A percentile compares a stretch with the other conserved stretches of the same genome.
Conservation (phyloP, 2,113 vertebrate species). For the Phaethornis superciliosus region DNA sequence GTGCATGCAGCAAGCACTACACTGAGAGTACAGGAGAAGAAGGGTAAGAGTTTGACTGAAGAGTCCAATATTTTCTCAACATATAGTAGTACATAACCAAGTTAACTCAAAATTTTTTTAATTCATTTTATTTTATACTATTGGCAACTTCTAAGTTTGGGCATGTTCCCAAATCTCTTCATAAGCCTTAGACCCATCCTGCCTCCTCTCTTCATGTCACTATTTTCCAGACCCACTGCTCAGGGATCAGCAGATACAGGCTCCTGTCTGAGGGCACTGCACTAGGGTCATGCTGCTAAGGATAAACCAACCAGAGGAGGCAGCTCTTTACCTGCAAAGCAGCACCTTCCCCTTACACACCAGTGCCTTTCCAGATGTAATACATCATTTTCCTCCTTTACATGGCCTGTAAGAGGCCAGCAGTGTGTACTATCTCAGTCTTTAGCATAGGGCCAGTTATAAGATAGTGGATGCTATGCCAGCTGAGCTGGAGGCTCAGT, state of each 20-base stretch:
- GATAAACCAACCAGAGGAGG: background rate
- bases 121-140: background rate
- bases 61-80: background rate
- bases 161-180: background rate
- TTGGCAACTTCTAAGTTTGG: background rate
- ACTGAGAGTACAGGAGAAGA: background rate
- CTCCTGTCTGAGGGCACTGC: background rate
- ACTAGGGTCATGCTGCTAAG: background rate
- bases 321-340: background rate
- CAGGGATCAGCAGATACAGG: rapidly evolving
- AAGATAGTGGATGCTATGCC: rapidly evolving
- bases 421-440: background rate
- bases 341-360: background rate
- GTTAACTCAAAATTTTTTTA: background rate
- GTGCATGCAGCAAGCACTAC: background rate
- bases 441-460: background rate
- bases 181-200: rapidly evolving
- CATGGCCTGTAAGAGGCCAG: background rate
- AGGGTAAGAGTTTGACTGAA: background rate
- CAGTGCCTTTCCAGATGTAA: background rate
- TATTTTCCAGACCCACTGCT: background rate
- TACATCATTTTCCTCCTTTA: rapidly evolving
- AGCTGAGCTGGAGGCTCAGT: background rate
- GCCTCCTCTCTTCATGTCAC: background rate
- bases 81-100: background rate